Base-by-base conservation (phyloP, 2,113 vertebrate species). In the Shinisaurus crocodilurus region DNA sequence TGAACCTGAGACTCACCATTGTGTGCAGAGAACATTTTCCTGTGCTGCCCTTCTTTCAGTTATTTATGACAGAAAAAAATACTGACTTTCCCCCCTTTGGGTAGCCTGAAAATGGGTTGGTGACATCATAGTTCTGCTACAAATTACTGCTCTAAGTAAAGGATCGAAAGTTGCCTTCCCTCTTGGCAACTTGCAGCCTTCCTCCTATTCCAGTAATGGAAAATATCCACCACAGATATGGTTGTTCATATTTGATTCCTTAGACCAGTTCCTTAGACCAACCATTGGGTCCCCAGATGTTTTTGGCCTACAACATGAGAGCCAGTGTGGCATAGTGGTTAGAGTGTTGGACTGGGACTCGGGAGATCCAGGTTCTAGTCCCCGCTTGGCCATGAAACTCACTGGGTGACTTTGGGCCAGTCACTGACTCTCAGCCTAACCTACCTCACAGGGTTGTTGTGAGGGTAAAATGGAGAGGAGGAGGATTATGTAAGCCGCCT, bases 51-150 rank as follows among this genome's bases (percentile, higher is more conserved):
- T 70, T 79, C 18, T 18, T 67, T 43, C 18, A 48, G 16, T n/a
- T 79, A 65, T 63, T 60, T 87, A 76, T 48, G 37, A 34, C n/a
- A 40, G 74, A n/a, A 57, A 83, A 86, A 45, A 54, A 76, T 90
- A 82, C 75, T 43, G 12, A 76, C 86, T 94, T 74, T 80, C 20
- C 23, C 79, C 43, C 1, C 2, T 40, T 43, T 50, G 1, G 0
- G 74, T 15, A 0, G 3, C 84, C 34, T n/a, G 37, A 32, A 92
- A 9, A 0, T 0, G 0, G 50, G 90, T 83, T 63, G 54, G 23
- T n/a, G 29, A 76, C 84, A 81, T 83, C 76, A 76, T 89, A 76
- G 75, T 74, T 84, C 74, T 0, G 1, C 20, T 0, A 18, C 12
- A 40, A 84, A 48, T 54, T 82, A 50, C 72, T 0, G 1, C 13